Percentiles rank a stretch among this genome's conserved stretches.
Conservation (phyloP, 2,797 vertebrate genomes). For the Xerus rutilus region DNA sequence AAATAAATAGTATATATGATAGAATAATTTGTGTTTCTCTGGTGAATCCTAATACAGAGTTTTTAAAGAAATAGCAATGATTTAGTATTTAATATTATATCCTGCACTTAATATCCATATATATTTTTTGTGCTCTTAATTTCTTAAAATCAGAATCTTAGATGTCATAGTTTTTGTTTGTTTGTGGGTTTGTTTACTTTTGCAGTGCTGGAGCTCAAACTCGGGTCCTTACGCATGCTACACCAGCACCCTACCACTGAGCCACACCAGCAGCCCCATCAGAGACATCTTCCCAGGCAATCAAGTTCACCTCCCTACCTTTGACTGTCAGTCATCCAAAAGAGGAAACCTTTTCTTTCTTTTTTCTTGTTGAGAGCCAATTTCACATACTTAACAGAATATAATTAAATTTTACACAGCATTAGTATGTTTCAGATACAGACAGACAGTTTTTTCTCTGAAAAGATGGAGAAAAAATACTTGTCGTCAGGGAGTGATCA, state of each 20-base stretch:
- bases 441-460: neutral
- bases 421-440: neutral
- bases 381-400: neutral
- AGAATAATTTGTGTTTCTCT: neutral
- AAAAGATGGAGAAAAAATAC: neutral
- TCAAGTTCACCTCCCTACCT: neutral
- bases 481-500: neutral
- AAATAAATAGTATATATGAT: neutral
- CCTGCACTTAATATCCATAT: neutral
- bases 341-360: neutral
- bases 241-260: no score
- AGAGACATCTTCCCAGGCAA: neutral
- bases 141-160: constrained; percentile 38
- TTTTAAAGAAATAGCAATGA: neutral
- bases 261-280: neutral
- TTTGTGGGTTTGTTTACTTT: no score
- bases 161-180: neutral
- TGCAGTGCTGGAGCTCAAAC: no score
- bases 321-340: neutral
- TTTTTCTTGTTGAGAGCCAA: neutral
- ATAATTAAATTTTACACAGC: neutral
- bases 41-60: neutral
- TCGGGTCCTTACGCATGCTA: no score
- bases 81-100: constrained; percentile 17
- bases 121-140: constrained; percentile 22